Evolutionary conservation across 2,797 vertebrate genomes (phyloP), one percentile per base, ranked within the genome.

Genomic region (Dryobates pubescens): DNA sequence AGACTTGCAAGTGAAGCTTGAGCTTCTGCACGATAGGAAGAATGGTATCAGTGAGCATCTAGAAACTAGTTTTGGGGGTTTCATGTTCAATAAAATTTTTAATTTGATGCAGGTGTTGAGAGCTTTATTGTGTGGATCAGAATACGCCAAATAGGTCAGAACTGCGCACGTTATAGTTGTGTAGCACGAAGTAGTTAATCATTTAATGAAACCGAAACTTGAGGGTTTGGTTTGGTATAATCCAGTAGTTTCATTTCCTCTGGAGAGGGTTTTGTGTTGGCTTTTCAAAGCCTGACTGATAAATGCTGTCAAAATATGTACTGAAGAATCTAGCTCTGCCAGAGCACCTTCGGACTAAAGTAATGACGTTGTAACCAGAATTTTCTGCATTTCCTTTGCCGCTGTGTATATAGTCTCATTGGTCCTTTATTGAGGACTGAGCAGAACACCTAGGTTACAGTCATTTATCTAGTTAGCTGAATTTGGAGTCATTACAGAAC

Each of bases 1-100:
- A 87, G 73, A 89, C 92, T 92, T 92, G 73, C 30, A 61, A 67
- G 41, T 54, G 51, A 67, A 63, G 72, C 34, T 86, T 9, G 9
- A 78, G 59, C 62, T 94, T 67, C 53, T 72, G 56, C 29, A 1
- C 68, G 58, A 43, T 84, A 13, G 41, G 65, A 67, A 56, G 36
- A 70, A 27, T 47, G 19, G 51, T 89, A 83, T 91, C 61, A 20
- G 41, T 79, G 67, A 86, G 57, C 63, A 68, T 83, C 77, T 89
- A 47, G 59, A 85, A 92, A 94, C 34, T 65, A 63, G 53, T 82
- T 89, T 73, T 49, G 29, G 38, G 47, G 32, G 19, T 17, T 85
- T 94, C 51, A 23, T 68, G 29, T 71, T 94, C 45, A 81, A 23
- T 61, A 51, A 62, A 85, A 61, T 8, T 10, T 84, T 82, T 72